phyloP scores from a whole-genome alignment of 2,113 vertebrate genomes.

The Hypomesus transpacificus region DNA sequence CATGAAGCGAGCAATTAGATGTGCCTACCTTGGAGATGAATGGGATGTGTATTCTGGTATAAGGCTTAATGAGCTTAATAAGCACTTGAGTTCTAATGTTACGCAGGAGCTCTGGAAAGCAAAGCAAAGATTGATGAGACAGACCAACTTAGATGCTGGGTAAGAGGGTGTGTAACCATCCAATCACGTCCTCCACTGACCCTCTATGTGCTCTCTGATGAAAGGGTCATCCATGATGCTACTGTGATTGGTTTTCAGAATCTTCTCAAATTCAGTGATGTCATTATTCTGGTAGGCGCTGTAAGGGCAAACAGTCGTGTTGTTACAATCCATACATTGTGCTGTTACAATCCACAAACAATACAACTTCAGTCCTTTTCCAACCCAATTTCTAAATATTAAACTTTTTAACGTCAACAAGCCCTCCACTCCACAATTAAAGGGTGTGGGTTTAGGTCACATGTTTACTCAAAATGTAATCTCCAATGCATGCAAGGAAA shows the following conservation, averaged over 20 bases:
- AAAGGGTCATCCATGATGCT: constrained; percentile 99
- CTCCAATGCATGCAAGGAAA: constrained; percentile 26
- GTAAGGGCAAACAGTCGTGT: constrained; percentile 42
- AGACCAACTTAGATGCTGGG: background rate
- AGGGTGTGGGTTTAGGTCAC: constrained; percentile 17
- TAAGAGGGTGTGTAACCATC: background rate
- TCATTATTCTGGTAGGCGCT: constrained; percentile 99
- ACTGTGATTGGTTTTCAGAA: constrained; percentile 99
- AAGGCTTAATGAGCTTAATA: constrained; percentile 99
- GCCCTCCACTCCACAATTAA: constrained; percentile 37
- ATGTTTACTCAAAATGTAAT: constrained; percentile 32
- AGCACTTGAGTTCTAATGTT: constrained; percentile 99
- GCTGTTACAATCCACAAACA: constrained; percentile 12
- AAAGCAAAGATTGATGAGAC: constrained; percentile 33
- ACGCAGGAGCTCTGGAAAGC: constrained; percentile 88
- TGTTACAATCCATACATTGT: constrained; percentile 43
- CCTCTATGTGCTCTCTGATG: constrained; percentile 99
- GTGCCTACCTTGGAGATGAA: constrained; percentile 97
- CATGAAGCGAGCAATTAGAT: background rate
- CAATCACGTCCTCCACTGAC: constrained; percentile 67
- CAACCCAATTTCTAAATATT: constrained; percentile 34
- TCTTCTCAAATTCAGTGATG: constrained; percentile 99
- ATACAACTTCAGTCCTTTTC: constrained; percentile 28
- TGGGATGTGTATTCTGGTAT: constrained; percentile 99
- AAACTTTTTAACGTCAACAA: constrained; percentile 37